These are phyloP conservation scores for Collichthys lucidus DNA, from an alignment of 2,113 vertebrate genomes.

Conservation along the genomic window DNA sequence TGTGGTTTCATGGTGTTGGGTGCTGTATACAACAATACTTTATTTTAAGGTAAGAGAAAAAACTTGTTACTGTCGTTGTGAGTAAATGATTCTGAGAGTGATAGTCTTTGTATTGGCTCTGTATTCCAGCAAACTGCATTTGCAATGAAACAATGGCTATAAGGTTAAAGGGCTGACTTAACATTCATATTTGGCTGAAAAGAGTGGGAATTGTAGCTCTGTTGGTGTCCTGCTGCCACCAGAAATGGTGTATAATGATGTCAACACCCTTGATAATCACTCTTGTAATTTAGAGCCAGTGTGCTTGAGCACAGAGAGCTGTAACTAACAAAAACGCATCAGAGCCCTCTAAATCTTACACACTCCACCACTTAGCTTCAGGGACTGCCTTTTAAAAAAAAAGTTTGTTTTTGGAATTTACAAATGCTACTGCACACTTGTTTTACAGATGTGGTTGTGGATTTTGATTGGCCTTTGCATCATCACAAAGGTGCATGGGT, in stretches of 20 bases:
- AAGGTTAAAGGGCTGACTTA: not conserved
- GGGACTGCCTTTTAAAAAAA: not conserved
- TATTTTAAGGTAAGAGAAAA: constrained; percentile 38
- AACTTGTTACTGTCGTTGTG: not conserved
- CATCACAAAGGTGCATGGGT: constrained; percentile 39
- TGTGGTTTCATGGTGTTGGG: fast-evolving
- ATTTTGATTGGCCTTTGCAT: constrained; percentile 36
- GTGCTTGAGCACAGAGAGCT: too few relatives aligned
- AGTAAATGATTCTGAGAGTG: not conserved
- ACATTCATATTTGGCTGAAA: not conserved
- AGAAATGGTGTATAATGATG: not conserved
- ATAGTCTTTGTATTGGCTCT: not conserved
- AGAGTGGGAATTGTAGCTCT: not conserved
- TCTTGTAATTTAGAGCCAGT: too few relatives aligned
- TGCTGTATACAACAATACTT: not conserved
- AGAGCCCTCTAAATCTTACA: too few relatives aligned
- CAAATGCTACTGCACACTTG: not conserved
- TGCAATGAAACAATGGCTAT: not conserved
- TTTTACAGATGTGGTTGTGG: constrained; percentile 62
- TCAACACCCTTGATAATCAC: too few relatives aligned
- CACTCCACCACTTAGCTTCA: not conserved
- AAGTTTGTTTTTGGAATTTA: not conserved
- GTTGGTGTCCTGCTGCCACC: not conserved
- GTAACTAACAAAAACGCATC: too few relatives aligned
- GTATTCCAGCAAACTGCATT: not conserved